phyloP scores from a whole-genome alignment of 2,888 invertebrate genomes.

The Ariolimax columbianus region DNA sequence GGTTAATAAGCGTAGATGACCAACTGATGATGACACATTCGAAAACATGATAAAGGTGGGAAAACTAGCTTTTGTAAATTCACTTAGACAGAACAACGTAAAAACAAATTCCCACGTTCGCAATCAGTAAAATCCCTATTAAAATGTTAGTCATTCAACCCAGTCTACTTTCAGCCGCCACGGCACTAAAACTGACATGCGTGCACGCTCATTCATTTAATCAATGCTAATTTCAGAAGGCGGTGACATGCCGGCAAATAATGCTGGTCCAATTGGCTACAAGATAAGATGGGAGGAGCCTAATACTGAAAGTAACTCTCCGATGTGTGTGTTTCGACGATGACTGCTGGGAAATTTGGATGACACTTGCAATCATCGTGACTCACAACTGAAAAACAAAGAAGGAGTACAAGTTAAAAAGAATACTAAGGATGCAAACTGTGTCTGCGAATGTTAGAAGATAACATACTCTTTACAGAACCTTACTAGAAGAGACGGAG shows the following conservation, averaged over 20 bases:
- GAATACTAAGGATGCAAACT: not conserved
- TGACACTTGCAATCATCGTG: not conserved
- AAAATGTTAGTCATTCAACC: not conserved
- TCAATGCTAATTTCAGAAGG: not conserved
- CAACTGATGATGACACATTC: too few species aligned
- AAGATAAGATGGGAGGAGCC: not conserved
- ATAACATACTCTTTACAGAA: too few species aligned
- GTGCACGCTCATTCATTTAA: not conserved
- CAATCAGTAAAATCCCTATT: not conserved
- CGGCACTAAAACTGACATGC: not conserved
- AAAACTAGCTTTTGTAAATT: too few species aligned
- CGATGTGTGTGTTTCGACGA: not conserved
- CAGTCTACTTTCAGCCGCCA: not conserved
- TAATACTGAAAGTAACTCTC: not conserved
- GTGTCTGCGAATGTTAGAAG: too few species aligned
- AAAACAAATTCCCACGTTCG: not conserved
- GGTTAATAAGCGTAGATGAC: too few species aligned
- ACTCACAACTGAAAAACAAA: not conserved
- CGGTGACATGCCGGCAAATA: not conserved
- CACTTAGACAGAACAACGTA: not conserved
- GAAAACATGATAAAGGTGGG: too few species aligned
- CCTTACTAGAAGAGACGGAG: too few species aligned
- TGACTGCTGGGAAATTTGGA: slow-evolving; percentile 2
- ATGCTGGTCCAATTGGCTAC: not conserved
- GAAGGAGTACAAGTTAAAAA: not conserved